phyloP scores from a whole-genome alignment of 2,113 vertebrate genomes.

The Nyctereutes procyonoides region DNA sequence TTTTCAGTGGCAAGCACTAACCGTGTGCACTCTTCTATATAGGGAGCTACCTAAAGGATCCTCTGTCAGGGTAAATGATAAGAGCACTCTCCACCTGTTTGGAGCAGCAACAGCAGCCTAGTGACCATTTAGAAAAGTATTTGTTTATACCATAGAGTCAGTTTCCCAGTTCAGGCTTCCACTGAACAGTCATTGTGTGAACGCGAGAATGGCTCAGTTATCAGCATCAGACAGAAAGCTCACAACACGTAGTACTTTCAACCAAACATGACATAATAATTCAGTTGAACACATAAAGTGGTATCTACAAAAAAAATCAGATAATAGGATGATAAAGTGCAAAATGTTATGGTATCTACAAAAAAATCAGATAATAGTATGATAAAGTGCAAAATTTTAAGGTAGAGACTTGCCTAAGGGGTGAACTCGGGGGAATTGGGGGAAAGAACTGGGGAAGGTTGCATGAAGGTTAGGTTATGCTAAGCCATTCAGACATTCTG shows the following conservation, averaged over 20 bases:
- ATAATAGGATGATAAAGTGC: neutral
- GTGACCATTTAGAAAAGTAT: neutral
- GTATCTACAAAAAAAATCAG: neutral
- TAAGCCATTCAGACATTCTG: neutral
- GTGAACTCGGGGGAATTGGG: neutral
- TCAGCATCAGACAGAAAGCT: neutral
- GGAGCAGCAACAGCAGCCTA: neutral
- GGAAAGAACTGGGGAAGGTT: neutral
- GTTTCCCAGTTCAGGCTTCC: neutral
- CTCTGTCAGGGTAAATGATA: neutral
- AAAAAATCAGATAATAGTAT: neutral
- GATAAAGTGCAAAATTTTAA: neutral
- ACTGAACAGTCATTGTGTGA: neutral
- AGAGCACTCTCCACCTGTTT: neutral
- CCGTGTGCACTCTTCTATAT: fast-evolving
- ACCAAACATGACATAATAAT: neutral
- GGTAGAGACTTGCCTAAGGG: neutral
- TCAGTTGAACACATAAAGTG: neutral
- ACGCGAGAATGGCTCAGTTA: neutral
- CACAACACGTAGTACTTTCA: neutral
- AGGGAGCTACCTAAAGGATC: neutral
- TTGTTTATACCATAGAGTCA: fast-evolving
- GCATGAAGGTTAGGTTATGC: neutral
- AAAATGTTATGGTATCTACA: neutral
- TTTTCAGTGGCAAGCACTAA: neutral